Evolutionary conservation across 2,113 vertebrate genomes (phyloP).

Genomic region (Poeciliopsis occidentalis): DNA sequence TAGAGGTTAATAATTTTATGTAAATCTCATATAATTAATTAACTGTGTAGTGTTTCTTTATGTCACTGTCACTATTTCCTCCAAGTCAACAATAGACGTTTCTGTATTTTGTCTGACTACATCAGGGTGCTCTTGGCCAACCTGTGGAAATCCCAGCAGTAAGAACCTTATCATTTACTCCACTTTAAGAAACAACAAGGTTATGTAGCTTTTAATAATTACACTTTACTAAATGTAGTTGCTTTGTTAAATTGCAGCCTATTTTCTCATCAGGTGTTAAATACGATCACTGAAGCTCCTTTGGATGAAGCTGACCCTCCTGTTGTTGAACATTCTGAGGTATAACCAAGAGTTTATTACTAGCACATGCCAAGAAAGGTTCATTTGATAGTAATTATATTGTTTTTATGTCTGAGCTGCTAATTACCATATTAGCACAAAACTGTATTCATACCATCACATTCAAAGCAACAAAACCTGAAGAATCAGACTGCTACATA

Average conservation of each 20-base stretch:
- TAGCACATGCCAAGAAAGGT: no score
- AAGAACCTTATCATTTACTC: background rate
- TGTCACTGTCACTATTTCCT: background rate
- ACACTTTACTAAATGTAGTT: background rate
- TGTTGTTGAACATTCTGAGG: slow-evolving; percentile 26
- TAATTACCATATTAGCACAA: no score
- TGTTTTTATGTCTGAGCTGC: no score
- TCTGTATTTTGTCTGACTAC: background rate
- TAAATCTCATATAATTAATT: background rate
- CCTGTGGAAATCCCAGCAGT: slow-evolving; percentile 40
- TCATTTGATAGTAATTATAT: no score
- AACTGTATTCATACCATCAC: no score
- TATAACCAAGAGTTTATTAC: background rate
- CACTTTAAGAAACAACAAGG: background rate
- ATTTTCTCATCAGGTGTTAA: slow-evolving; percentile 27
- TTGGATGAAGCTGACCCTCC: slow-evolving; percentile 20
- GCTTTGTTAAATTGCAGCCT: background rate
- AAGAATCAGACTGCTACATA: no score
- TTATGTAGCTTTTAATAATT: background rate
- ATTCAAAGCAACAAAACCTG: no score
- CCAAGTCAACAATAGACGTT: background rate
- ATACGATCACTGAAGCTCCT: slow-evolving; percentile 14
- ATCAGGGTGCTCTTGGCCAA: slow-evolving; percentile 33
- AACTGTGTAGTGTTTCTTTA: background rate
- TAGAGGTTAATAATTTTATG: slow-evolving; percentile 44